These are phyloP conservation scores for Synergus umbraculus DNA, from an alignment of 2,888 invertebrate genomes.

Conservation along the genomic window DNA sequence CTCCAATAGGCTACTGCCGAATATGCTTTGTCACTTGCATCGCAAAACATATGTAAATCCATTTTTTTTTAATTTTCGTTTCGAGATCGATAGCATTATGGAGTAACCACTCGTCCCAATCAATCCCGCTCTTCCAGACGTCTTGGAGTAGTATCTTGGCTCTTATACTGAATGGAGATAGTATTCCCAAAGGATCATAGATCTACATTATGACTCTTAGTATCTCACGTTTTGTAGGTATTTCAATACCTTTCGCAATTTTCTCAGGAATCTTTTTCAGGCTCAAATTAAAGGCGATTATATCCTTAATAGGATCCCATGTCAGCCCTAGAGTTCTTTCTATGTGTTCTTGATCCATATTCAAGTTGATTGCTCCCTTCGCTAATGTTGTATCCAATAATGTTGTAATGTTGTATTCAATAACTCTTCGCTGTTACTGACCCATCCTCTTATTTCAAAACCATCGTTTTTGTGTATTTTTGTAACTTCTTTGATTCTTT, in stretches of 20 bases:
- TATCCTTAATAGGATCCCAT: conserved; percentile 3
- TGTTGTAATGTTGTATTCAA: too few species aligned
- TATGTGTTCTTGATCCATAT: conserved; percentile 48
- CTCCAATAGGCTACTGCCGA: too few species aligned
- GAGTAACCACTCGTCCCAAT: conserved; percentile 50
- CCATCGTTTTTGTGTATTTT: conserved; percentile 52
- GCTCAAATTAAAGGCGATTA: conserved; percentile 5
- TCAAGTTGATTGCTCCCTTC: conserved; percentile 52
- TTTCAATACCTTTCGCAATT: background rate
- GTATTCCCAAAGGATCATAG: conserved; percentile 65
- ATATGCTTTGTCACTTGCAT: too few species aligned
- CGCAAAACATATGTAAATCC: too few species aligned
- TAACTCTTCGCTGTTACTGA: conserved; percentile 46
- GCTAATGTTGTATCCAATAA: conserved; percentile 30
- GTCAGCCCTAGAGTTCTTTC: conserved; percentile 24
- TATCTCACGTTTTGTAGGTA: conserved; percentile 53
- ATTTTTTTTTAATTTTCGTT: too few species aligned
- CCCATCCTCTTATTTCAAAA: conserved; percentile 57
- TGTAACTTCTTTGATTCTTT: conserved; percentile 48
- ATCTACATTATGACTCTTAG: conserved; percentile 60
- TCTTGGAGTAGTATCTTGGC: conserved; percentile 60
- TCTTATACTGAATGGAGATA: conserved; percentile 48
- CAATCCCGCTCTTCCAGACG: conserved; percentile 57
- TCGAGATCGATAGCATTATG: too few species aligned
- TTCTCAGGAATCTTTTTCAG: conserved; percentile 9